Evolutionary conservation across 2,888 invertebrate species (phyloP), one percentile per base, ranked within the genome.

Genomic region (Corythucha ciliata): DNA sequence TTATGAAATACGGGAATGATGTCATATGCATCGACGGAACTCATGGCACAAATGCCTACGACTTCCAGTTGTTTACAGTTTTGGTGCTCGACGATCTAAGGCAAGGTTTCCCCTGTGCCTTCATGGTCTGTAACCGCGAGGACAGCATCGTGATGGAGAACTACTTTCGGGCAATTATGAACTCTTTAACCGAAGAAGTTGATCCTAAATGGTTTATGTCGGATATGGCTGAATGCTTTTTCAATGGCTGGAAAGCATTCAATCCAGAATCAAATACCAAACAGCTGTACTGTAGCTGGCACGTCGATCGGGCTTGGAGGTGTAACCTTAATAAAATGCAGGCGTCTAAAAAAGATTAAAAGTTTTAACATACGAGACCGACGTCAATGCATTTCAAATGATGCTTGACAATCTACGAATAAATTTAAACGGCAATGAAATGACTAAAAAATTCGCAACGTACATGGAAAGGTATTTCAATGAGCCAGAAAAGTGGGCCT

Each of bases 221-320:
- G 14, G 59, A 62, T 48, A 58, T 60, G 37, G 39, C 55, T 6
- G 44, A 53, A 22, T 25, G 20, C 32, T 61, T 39, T 56, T 61
- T 52, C 48, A 60, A 60, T 48, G 57, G 58, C 12, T 62, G 60
- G 59, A 18, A 41, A 4, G 6, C 26, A 20, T 39, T 42, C 26
- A n/a, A n/a, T n/a, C n/a, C n/a, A n/a, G n/a, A n/a, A n/a, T n/a
- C n/a, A n/a, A n/a, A n/a, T n/a, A n/a, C n/a, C n/a, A n/a, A n/a
- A n/a, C n/a, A n/a, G n/a, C n/a, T n/a, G n/a, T 41, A 41, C 14
- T 52, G 16, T 46, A 42, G 27, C 51, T 61, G 52, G 34, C 58
- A 44, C 37, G 59, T 60, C 37, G 54, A 60, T 8, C 54, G 57
- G 53, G 57, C 60, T 10, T 61, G 61, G 62, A 48, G 55, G 39